A percentile compares a stretch with the other conserved stretches of the same genome.
phyloP scores from a whole-genome alignment of 2,888 invertebrate genomes.

The Strigamia transsilvanica region DNA sequence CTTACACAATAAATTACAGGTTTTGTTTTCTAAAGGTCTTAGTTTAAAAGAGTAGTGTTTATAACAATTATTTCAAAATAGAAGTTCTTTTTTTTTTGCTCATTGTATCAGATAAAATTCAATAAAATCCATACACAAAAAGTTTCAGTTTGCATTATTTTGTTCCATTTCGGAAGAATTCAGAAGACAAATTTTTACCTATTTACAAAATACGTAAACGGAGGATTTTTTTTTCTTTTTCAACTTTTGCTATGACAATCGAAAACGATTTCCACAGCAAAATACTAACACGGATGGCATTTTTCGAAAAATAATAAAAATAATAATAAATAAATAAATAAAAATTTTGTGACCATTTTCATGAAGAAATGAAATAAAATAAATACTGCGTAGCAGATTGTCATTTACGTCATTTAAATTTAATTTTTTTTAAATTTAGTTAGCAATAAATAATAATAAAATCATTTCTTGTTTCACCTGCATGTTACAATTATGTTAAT shows the following conservation, averaged over 20 bases:
- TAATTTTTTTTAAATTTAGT: not conserved
- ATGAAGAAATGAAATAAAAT: not conserved
- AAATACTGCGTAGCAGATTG: not conserved
- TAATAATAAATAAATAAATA: not conserved
- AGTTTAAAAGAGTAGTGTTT: constrained; percentile 28
- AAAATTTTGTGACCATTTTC: not conserved
- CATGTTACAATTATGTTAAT: constrained; percentile 5
- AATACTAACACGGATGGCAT: not conserved
- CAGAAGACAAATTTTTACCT: not conserved
- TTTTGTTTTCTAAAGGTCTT: constrained; percentile 25
- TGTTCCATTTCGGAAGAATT: constrained; percentile 39
- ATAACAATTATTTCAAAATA: constrained; percentile 53
- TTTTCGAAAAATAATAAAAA: not conserved
- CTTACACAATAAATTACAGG: constrained; percentile 34
- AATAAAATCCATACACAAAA: constrained; percentile 37
- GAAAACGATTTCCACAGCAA: constrained; percentile 11
- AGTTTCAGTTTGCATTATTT: constrained; percentile 31
- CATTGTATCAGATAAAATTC: constrained; percentile 29
- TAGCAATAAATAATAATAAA: not conserved
- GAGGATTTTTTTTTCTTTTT: not conserved
- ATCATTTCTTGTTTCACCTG: constrained; percentile 15
- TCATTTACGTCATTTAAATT: not conserved
- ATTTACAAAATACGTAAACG: constrained; percentile 38
- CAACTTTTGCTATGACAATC: not conserved
- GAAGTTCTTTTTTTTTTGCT: constrained; percentile 13